These are phyloP conservation scores for Sterna hirundo DNA, from an alignment of 2,113 vertebrate genomes.

Conservation along the genomic window DNA sequence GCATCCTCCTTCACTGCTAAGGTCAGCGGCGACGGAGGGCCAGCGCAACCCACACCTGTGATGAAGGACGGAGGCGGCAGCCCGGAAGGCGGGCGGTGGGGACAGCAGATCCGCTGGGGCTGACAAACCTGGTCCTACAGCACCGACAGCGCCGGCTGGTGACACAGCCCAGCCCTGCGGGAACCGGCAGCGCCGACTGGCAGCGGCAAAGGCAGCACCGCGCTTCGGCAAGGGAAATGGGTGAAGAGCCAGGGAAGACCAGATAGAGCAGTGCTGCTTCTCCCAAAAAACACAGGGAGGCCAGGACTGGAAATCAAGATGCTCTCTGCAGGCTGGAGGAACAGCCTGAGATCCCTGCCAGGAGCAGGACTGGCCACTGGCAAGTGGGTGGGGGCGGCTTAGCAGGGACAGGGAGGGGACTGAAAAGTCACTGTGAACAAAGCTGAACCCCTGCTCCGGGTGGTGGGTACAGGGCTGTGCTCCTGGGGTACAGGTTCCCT, in stretches of 20 bases:
- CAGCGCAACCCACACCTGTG: accelerated
- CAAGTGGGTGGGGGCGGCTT: background rate
- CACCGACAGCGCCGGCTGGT: background rate
- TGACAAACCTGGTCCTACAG: background rate
- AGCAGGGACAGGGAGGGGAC: background rate
- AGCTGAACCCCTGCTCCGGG: accelerated
- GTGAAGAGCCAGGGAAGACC: background rate
- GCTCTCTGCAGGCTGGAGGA: background rate
- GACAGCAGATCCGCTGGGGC: background rate
- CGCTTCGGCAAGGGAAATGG: background rate
- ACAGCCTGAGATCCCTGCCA: background rate
- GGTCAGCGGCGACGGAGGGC: background rate
- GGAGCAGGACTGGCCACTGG: accelerated
- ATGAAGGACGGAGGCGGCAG: background rate
- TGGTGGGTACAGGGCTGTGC: background rate
- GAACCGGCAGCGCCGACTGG: background rate
- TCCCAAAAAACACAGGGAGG: background rate
- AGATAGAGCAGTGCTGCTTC: background rate
- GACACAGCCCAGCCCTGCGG: background rate
- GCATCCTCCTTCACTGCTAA: background rate
- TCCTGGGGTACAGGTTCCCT: background rate
- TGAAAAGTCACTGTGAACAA: background rate
- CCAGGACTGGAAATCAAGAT: background rate
- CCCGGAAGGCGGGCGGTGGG: background rate
- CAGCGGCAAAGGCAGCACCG: background rate